These are phyloP conservation scores for Phocoena sinus DNA, from an alignment of 2,113 vertebrate genomes.

Conservation along the genomic window DNA sequence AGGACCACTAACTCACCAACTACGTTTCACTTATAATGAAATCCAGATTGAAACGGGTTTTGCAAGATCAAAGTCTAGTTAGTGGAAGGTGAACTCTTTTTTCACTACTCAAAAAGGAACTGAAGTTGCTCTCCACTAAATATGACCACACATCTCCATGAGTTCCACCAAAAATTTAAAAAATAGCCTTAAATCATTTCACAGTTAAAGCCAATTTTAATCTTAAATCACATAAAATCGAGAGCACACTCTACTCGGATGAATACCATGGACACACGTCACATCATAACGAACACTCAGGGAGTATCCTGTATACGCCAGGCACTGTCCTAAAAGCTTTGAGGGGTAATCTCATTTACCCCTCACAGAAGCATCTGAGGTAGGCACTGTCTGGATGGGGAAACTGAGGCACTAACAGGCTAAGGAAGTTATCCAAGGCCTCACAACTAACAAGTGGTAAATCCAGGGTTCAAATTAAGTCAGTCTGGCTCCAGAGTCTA, in stretches of 20 bases:
- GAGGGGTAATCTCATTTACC: neutral
- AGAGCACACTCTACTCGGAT: neutral
- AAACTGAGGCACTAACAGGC: neutral
- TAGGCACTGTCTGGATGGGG: neutral
- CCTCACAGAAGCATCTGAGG: neutral
- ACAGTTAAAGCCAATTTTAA: constrained; percentile 52
- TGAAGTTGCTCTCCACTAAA: constrained; percentile 63
- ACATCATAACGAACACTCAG: neutral
- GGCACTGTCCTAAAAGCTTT: neutral
- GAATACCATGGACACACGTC: neutral
- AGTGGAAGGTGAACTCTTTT: constrained; percentile 61
- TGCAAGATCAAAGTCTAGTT: constrained; percentile 54
- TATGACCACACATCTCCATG: constrained; percentile 37
- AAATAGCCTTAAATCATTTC: constrained; percentile 60
- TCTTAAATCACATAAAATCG: constrained; percentile 54
- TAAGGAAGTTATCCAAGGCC: neutral
- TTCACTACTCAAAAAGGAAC: constrained; percentile 60
- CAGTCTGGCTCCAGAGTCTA: neutral
- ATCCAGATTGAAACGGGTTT: constrained; percentile 70
- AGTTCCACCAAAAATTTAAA: constrained; percentile 56
- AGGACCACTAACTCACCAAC: constrained; percentile 41
- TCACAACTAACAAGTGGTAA: neutral
- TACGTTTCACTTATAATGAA: constrained; percentile 71
- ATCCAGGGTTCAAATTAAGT: neutral
- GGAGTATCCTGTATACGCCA: neutral